Percentiles rank a stretch among this genome's conserved stretches.
Evolutionary conservation across 92 coral and sea anemone genomes (phyloP).

Genomic region (Virgularia gustaviana): DNA sequence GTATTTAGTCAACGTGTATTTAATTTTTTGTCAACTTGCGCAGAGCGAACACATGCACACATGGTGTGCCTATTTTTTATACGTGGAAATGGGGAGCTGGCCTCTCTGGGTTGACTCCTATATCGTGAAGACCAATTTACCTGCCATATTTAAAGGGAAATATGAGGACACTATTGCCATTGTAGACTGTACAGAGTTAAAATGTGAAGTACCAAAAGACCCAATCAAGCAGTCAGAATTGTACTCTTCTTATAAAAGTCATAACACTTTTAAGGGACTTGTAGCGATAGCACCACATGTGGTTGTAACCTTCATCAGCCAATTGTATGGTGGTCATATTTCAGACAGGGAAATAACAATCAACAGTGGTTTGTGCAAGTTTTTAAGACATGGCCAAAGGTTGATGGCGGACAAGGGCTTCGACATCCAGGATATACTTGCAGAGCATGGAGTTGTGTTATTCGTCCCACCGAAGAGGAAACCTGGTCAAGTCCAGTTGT

Average conservation of each 20-base stretch:
- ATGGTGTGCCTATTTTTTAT: too few species aligned
- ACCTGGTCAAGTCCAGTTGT: conserved; percentile 36
- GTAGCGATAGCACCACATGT: background rate
- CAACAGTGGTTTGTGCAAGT: background rate
- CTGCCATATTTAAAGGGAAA: background rate
- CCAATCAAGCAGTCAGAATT: conserved; percentile 1
- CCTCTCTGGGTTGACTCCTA: background rate
- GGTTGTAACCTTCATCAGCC: conserved; percentile 12
- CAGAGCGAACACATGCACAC: too few species aligned
- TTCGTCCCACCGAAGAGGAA: conserved; percentile 41
- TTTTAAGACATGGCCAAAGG: conserved; percentile 4
- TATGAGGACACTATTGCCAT: conserved; percentile 1
- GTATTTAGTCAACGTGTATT: too few species aligned
- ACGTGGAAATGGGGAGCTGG: conserved; percentile 12
- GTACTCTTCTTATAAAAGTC: background rate
- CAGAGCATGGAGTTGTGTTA: conserved; percentile 3
- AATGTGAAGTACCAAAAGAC: background rate
- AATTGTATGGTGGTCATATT: background rate
- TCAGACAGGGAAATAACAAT: conserved; percentile 3
- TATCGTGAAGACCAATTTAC: background rate
- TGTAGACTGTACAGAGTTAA: background rate
- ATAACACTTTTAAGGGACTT: background rate
- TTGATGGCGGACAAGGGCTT: conserved; percentile 33
- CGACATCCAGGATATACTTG: conserved; percentile 28
- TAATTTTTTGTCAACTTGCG: too few species aligned